phyloP scores from a whole-genome alignment of 2,113 vertebrate genomes.

The Turdus rufiventris region DNA sequence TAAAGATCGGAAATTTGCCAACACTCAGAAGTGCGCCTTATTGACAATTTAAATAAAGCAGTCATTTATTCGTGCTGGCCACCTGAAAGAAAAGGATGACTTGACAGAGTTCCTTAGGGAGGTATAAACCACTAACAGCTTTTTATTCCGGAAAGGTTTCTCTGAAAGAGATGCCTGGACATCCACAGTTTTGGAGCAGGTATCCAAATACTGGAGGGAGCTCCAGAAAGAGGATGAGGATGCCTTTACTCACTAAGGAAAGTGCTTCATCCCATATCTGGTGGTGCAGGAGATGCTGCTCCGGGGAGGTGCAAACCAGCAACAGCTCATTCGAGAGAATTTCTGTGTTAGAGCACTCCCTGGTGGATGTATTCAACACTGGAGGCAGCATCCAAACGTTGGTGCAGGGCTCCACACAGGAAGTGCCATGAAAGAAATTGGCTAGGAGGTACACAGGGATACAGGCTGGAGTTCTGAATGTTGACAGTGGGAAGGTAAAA shows the following conservation, averaged over 20 bases:
- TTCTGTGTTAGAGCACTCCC: not conserved
- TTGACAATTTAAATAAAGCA: not conserved
- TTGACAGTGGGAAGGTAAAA: not conserved
- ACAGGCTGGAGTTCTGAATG: not conserved
- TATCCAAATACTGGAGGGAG: not conserved
- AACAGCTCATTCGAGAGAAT: not conserved
- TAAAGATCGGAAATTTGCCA: too few species aligned
- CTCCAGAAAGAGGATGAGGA: not conserved
- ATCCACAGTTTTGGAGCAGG: not conserved
- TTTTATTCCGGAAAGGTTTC: not conserved
- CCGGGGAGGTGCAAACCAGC: rapidly evolving
- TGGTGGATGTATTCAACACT: not conserved
- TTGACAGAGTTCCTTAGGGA: not conserved
- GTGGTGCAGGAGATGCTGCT: not conserved
- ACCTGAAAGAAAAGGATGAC: not conserved
- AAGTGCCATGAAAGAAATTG: not conserved
- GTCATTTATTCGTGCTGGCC: not conserved
- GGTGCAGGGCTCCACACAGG: not conserved
- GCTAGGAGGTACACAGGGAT: not conserved
- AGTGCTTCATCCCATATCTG: rapidly evolving
- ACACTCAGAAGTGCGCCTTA: too few species aligned
- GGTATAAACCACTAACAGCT: not conserved
- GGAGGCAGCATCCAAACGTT: not conserved
- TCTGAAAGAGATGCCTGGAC: not conserved
- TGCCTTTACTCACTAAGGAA: not conserved